Conservation (phyloP, 2,113 vertebrate species). For the Spea bombifrons region DNA sequence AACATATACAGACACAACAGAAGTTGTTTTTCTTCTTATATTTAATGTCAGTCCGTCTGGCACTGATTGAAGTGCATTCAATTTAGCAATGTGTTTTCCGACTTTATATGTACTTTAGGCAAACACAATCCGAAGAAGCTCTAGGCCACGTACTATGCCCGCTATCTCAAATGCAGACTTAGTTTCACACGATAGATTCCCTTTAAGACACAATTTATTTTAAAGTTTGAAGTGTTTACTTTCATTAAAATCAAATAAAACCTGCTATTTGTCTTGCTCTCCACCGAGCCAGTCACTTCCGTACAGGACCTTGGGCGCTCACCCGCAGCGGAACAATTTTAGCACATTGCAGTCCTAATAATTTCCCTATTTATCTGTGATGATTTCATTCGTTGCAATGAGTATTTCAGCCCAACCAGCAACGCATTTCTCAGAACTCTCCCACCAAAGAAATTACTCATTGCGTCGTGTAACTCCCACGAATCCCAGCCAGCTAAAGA, state of each 20-base stretch:
- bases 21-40: too few relatives aligned
- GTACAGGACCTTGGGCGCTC: neutral
- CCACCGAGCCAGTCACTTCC: neutral
- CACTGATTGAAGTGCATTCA: too few relatives aligned
- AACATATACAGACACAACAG: too few relatives aligned
- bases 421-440: too few relatives aligned
- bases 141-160: neutral
- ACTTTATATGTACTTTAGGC: neutral
- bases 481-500: too few relatives aligned
- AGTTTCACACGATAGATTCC: neutral
- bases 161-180: neutral
- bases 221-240: slow-evolving; percentile 4
- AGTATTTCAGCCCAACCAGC: too few relatives aligned
- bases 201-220: neutral
- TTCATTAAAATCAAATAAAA: neutral
- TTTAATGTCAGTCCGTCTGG: too few relatives aligned
- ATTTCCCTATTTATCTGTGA: neutral
- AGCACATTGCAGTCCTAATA: neutral
- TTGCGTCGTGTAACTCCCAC: too few relatives aligned
- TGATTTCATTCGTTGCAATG: neutral
- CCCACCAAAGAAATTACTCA: too few relatives aligned
- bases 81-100: neutral
- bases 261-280: neutral
- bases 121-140: neutral
- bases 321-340: neutral